phyloP scores from a whole-genome alignment of 2,888 invertebrate genomes.

The Rhingia campestris region DNA sequence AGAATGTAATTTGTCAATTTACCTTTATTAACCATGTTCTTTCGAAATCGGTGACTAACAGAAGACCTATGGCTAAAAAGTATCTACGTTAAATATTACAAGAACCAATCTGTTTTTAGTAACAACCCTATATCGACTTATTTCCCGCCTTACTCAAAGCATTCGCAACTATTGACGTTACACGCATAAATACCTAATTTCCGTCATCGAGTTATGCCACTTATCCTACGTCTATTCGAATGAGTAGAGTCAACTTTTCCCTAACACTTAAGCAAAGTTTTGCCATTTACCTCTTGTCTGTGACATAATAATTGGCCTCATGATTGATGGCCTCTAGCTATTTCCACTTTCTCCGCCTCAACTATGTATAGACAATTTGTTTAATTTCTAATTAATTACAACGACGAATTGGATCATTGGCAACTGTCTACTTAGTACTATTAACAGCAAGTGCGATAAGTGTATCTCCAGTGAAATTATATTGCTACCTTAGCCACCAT shows the following conservation, averaged over 20 bases:
- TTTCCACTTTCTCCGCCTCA: constrained; percentile 47
- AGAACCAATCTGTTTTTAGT: too few species aligned
- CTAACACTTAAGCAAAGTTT: constrained; percentile 1
- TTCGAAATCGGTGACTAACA: too few species aligned
- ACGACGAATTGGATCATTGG: constrained; percentile 49
- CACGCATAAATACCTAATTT: not conserved
- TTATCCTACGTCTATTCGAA: constrained; percentile 11
- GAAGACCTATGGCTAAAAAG: too few species aligned
- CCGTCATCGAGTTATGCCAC: not conserved
- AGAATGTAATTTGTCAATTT: too few species aligned
- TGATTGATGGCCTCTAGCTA: constrained; percentile 42
- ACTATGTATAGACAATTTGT: constrained; percentile 31
- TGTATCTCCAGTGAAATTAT: constrained; percentile 39
- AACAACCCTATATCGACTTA: too few species aligned
- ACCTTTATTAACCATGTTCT: too few species aligned
- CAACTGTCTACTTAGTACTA: constrained; percentile 49
- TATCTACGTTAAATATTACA: too few species aligned
- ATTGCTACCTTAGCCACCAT: constrained; percentile 15
- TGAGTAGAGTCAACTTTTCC: constrained; percentile 7
- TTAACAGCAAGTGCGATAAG: constrained; percentile 34
- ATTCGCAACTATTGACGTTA: not conserved
- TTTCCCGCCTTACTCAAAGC: too few species aligned
- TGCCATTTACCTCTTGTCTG: constrained; percentile 7
- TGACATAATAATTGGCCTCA: constrained; percentile 48
- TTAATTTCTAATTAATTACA: constrained; percentile 60